Evolutionary conservation across 2,888 invertebrate genomes (phyloP), one percentile per base, ranked within the genome.

Genomic region (Dynastes grantii): DNA sequence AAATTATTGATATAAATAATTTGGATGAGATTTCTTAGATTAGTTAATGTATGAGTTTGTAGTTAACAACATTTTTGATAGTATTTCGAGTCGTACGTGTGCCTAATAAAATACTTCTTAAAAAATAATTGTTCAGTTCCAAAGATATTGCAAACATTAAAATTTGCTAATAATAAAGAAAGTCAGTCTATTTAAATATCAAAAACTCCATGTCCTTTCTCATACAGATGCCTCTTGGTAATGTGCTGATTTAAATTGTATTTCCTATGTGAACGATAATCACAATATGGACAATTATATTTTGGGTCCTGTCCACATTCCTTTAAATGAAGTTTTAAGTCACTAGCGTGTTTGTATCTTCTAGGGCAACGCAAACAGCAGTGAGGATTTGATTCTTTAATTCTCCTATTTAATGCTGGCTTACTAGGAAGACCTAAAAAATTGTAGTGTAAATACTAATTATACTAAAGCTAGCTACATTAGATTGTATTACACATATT

Each of bases 211-310:
- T 75, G 73, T 45, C 73, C 61, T 45, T 45, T 75, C 9, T n/a
- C 40, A 61, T 61, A 75, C 9, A 61, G 40, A 29, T 78, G 78
- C 22, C 55, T 78, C 37, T 78, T 78, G n/a, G 63, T 55, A 32
- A 79, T 40, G 58, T 79, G 79, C 16, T 67, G 49, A 75, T 77
- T 79, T 32, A 79, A 64, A 53, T 77, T 77, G 51, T 77, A 79
- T 40, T 77, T 79, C 49, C 79, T 63, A 63, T 79, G 79, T 27
- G 79, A 77, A 51, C 73, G 77, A 61, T 79, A 79, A 32, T 75
- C 76, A 51, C 79, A 79, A 16, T 75, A 77, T 8, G 79, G 75
- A 45, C 79, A 79, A 4, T 37, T 67, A 68, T 65, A 77, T 27
- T 61, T 64, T 16, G 76, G 76, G n/a, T 76, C 70, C 70, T 79